Evolutionary conservation across 2,797 vertebrate species (phyloP).

Genomic region (Gymnothorax reevesii): DNA sequence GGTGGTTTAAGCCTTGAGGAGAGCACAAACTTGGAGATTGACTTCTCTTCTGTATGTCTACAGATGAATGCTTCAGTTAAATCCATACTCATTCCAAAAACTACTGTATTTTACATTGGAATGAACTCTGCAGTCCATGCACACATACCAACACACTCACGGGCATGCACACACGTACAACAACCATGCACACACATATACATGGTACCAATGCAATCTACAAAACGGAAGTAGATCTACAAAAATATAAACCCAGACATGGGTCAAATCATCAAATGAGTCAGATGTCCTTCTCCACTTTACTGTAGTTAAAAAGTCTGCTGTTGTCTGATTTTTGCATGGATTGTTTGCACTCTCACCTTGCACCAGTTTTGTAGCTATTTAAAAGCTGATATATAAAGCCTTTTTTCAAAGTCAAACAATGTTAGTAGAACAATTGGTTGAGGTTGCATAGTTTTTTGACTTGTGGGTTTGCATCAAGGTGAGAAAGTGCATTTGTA

Average conservation of each 20-base stretch:
- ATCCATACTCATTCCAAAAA: not conserved
- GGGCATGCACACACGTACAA: not conserved
- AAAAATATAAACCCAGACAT: not conserved
- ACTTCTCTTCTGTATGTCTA: not conserved
- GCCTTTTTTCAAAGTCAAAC: not conserved
- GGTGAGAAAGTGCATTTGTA: constrained; percentile 32
- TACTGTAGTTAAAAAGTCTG: not conserved
- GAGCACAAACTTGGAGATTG: not conserved
- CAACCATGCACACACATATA: not conserved
- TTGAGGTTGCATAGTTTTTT: constrained; percentile 34
- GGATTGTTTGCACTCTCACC: constrained; percentile 27
- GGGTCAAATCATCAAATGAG: not conserved
- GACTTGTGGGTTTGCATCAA: constrained; percentile 33
- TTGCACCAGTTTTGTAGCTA: constrained; percentile 22
- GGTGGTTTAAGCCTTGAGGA: not conserved
- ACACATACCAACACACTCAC: not conserved
- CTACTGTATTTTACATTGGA: not conserved
- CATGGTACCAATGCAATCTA: not conserved
- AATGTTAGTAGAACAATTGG: constrained; percentile 16
- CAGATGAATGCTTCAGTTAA: not conserved
- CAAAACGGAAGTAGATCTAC: not conserved
- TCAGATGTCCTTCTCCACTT: not conserved
- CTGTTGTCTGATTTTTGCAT: not conserved
- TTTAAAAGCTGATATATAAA: constrained; percentile 7
- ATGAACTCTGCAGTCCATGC: not conserved